A percentile compares a stretch with the other conserved stretches of the same genome.
Evolutionary conservation across 2,797 vertebrate genomes (phyloP).

Genomic region (Microctenopoma steveboyesi): DNA sequence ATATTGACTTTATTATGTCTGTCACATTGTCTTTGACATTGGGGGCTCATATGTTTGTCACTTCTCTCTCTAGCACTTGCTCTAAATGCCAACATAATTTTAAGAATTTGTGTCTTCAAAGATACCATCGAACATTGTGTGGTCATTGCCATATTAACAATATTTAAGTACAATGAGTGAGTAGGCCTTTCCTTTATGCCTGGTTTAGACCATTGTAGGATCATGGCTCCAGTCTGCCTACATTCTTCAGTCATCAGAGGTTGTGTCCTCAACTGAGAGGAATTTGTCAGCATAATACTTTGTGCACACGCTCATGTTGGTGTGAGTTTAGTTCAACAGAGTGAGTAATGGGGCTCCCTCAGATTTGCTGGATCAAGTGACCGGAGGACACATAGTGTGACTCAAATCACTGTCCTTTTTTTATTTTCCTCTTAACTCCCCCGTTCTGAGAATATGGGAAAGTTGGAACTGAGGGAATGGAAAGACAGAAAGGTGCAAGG

Average conservation of each 20-base stretch:
- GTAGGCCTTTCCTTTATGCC: conserved; percentile 7
- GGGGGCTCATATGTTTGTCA: conserved; percentile 61
- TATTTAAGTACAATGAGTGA: conserved; percentile 19
- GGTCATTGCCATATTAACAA: conserved; percentile 10
- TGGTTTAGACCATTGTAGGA: conserved; percentile 26
- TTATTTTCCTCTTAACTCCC: conserved; percentile 39
- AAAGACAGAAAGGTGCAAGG: conserved; percentile 59
- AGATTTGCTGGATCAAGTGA: conserved; percentile 49
- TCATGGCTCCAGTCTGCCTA: conserved; percentile 43
- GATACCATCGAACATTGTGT: conserved; percentile 1
- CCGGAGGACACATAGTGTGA: conserved; percentile 49
- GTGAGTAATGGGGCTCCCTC: conserved; percentile 45
- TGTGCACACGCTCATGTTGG: conserved; percentile 56
- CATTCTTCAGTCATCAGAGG: conserved; percentile 60
- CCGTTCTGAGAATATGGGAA: conserved; percentile 54
- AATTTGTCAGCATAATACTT: conserved; percentile 67
- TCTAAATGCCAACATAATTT: conserved; percentile 31
- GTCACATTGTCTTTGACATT: conserved; percentile 67
- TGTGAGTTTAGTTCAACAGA: conserved; percentile 53
- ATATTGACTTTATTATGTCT: conserved; percentile 65
- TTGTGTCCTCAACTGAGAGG: conserved; percentile 53
- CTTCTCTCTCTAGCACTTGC: conserved; percentile 28
- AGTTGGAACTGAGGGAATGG: conserved; percentile 41
- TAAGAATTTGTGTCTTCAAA: conserved; percentile 6
- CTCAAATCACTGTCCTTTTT: conserved; percentile 31